Evolutionary conservation across 2,888 invertebrate genomes (phyloP), one percentile per base, ranked within the genome.

Genomic region (Ormia ochracea): DNA sequence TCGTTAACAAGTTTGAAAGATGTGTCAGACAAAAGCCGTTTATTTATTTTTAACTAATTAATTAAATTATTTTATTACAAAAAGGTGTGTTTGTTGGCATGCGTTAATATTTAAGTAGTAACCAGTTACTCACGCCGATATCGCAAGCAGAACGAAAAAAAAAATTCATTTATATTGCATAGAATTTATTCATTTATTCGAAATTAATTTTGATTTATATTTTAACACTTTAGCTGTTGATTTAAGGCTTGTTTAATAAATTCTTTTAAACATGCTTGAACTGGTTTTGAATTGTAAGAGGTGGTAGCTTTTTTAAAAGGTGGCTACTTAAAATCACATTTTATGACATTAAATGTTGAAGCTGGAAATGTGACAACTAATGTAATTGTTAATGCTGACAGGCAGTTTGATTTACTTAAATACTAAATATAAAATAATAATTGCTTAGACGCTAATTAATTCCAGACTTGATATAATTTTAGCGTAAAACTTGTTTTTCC

Each of bases 221-320:
- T 59, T 33, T 61, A 76, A 63, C 56, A 76, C 48, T 56, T 69
- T 41, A 50, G 23, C 19, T 41, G 14, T 3, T 50, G 3, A 17
- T 36, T 21, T 26, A 12, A 45, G 17, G 31, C 14, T 50, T 38
- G 26, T 43, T 59, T 48, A 36, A 45, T 1, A 14, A 17, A 54
- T 31, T 52, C 17, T 17, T 9, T 4, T 14, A 4, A 28, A 52
- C 33, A 52, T 36, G 36, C 38, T 54, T 61, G 12, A 48, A 65
- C 76, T 33, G 12, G 69, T 77, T 70, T 65, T 43, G n/a, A 7
- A 17, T 23, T 65, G 41, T 74, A 31, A 50, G n/a, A 66, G 48
- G 41, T 43, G 31, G 50, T 28, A 41, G 59, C 17, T 2, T 43
- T 45, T 38, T 31, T 10, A 10, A 43, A 9, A 33, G 38, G 48